Evolutionary conservation across 2,797 vertebrate species (phyloP).

Genomic region (Gobionotothen gibberifrons): DNA sequence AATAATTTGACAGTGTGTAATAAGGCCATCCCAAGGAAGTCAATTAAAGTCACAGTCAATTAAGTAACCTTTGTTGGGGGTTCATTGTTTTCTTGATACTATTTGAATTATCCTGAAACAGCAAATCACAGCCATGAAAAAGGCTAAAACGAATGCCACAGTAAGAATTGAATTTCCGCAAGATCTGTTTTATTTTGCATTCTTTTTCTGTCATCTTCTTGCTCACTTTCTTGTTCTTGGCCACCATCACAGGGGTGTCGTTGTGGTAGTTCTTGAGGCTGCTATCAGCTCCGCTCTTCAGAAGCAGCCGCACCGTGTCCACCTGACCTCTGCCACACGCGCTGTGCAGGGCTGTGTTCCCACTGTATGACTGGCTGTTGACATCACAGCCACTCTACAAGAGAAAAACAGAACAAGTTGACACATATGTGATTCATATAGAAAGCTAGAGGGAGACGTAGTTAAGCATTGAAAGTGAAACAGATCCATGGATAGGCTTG

Average conservation of each 20-base stretch:
- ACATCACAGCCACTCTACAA: slow-evolving; percentile 88
- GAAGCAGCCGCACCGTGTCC: slow-evolving; percentile 86
- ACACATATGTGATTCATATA: slow-evolving; percentile 42
- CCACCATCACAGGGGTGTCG: slow-evolving; percentile 92
- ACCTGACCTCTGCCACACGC: slow-evolving; percentile 91
- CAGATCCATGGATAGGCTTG: background rate
- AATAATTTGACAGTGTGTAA: slow-evolving; percentile 6
- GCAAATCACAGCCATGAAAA: background rate
- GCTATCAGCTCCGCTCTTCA: slow-evolving; percentile 90
- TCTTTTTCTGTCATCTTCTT: background rate
- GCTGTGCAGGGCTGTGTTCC: slow-evolving; percentile 91
- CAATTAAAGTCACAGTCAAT: slow-evolving; percentile 4
- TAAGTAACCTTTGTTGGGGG: slow-evolving; percentile 3
- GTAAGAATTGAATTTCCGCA: background rate
- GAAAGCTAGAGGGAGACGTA: slow-evolving; percentile 9
- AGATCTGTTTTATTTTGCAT: background rate
- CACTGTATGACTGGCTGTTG: slow-evolving; percentile 91
- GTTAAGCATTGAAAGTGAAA: slow-evolving; percentile 30
- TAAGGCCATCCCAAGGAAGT: slow-evolving; percentile 10
- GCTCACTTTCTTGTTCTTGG: slow-evolving; percentile 90
- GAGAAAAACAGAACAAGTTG: slow-evolving; percentile 26
- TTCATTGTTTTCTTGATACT: slow-evolving; percentile 18
- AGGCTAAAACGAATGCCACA: slow-evolving; percentile 1
- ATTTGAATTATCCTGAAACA: background rate
- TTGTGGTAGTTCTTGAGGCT: slow-evolving; percentile 94